Percentiles rank a stretch among this genome's conserved stretches.
Conservation (phyloP, 2,797 vertebrate genomes). For the Rhabdomys pumilio region DNA sequence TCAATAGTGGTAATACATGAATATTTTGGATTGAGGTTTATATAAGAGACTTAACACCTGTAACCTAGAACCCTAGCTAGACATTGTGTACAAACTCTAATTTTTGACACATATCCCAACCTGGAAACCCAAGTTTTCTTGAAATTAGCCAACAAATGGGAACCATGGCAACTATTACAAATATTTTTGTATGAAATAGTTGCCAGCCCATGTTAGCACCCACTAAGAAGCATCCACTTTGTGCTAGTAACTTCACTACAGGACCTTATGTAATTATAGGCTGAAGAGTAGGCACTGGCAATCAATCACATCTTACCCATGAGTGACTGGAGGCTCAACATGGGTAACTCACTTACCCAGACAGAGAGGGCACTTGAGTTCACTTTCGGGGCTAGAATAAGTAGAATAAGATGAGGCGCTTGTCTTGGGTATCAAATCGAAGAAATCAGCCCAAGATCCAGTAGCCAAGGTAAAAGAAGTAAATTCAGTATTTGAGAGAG, state of each 20-base stretch:
- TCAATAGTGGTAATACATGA: not conserved
- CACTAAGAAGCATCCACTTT: not conserved
- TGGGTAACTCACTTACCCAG: not conserved
- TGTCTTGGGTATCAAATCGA: not conserved
- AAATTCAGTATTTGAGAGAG: slow-evolving; percentile 13
- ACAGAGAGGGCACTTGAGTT: not conserved
- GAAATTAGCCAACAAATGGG: not conserved
- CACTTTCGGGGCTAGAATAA: not conserved
- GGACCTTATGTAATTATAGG: not conserved
- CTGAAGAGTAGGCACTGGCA: not conserved
- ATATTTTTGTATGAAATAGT: not conserved
- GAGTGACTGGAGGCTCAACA: not conserved
- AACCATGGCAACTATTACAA: not conserved
- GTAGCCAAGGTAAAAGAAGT: not conserved
- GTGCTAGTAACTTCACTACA: not conserved
- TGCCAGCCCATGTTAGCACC: not conserved
- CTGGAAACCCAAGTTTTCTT: not conserved
- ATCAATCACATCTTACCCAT: not conserved
- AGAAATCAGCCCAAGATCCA: not conserved
- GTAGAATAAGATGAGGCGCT: not conserved
- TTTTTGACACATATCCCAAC: not conserved
- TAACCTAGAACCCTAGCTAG: not conserved
- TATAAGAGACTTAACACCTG: not conserved
- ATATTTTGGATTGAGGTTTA: not conserved
- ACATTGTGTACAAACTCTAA: not conserved